Base-by-base conservation (phyloP, 2,797 vertebrate genomes). In the Picus viridis region DNA sequence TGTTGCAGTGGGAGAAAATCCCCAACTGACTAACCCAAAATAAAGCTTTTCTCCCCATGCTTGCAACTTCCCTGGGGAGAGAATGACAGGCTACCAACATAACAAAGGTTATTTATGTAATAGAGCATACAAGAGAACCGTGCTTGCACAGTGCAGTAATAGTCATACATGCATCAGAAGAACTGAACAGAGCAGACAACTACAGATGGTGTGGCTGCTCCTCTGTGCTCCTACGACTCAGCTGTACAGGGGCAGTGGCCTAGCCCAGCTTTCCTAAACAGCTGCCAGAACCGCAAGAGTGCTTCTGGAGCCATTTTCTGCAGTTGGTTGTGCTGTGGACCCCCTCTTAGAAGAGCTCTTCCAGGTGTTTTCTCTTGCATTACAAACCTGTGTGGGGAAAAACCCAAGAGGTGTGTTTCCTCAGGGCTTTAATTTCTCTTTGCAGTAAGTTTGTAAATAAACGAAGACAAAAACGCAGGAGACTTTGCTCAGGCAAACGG, bases 221-320 rank as follows among this genome's bases (percentile, higher is more conserved):
- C 58, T 43, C 45, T 3, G 16, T 15, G n/a, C 41, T 32, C 16
- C 12, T 7, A 32, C 0, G 13, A 3, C 34, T 65, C 2, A 0
- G 10, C 27, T 32, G 19, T 1, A 7, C 23, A 15, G 12, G 34
- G 69, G 58, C 22, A 29, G 32, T 2, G 9, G 8, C 16, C 54
- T 30, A n/a, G 51, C 32, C 10, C 32, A 7, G 57, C 8, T 34
- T 30, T 67, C 51, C 45, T 3, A 7, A 45, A 3, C 1, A 41
- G 16, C n/a, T 19, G 32, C 32, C 12, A 12, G 54, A 36, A 19
- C 3, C 15, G 32, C 27, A 57, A 1, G 14, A 4, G 54, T 5
- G 54, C n/a, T 18, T 12, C 17, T 1, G 6, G 23, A 68, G 29
- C 41, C 3, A 0, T 6, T 63, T 32, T 32, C 23, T 1, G 34